Percentiles rank a stretch among this genome's conserved stretches.
Conservation (phyloP, 2,797 vertebrate species). For the Chromis chromis region DNA sequence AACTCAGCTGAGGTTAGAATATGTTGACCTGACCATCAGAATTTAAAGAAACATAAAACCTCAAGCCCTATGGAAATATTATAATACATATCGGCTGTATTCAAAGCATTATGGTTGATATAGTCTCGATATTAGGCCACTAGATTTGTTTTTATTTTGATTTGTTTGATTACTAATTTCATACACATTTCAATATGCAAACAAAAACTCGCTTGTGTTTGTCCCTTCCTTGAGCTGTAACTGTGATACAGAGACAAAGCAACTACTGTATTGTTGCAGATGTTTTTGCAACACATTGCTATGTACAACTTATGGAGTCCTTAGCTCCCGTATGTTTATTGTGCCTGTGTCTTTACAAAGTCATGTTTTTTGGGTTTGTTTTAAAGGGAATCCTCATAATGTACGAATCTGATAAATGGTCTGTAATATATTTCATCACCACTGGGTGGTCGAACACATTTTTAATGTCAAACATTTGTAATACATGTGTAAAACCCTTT, state of each 20-base stretch:
- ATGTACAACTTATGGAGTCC: not conserved
- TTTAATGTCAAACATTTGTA: not conserved
- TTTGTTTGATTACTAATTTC: not conserved
- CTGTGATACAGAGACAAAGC: not conserved
- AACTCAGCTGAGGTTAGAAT: not conserved
- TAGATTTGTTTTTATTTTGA: not conserved
- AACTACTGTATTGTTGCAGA: not conserved
- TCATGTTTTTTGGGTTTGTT: not conserved
- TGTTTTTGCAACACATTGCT: slow-evolving; percentile 3
- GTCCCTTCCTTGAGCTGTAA: not conserved
- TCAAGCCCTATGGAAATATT: too few species aligned
- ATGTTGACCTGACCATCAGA: not conserved
- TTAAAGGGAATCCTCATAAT: not conserved
- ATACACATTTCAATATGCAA: not conserved
- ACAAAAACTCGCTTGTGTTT: slow-evolving; percentile 12
- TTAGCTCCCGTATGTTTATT: not conserved
- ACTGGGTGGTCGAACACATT: not conserved
- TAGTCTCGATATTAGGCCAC: not conserved
- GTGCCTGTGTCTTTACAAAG: not conserved
- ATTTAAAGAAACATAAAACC: too few species aligned
- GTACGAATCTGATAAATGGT: not conserved
- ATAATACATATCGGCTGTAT: too few species aligned
- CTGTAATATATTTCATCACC: not conserved
- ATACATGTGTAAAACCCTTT: not conserved
- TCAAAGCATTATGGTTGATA: not conserved